Base-by-base conservation (phyloP, 1,140 invertebrate genomes). In the Pachypsylla venusta region DNA sequence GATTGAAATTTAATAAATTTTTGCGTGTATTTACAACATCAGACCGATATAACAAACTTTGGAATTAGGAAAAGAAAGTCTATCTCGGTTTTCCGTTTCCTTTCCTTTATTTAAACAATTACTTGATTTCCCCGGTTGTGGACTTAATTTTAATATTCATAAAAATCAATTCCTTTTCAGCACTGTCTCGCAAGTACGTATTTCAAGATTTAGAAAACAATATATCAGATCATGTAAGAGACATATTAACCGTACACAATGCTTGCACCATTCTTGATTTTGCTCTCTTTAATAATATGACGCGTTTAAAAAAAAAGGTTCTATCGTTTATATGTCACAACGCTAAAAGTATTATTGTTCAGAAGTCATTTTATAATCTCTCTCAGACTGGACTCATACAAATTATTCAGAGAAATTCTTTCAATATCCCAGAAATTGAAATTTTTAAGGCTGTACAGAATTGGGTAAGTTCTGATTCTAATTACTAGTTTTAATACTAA, bases 361-460 rank as follows among this genome's bases (percentile, higher is more conserved):
- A 90, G 66, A 85, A 93, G 63, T 80, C 83, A 12, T 95, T 98
- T 71, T 70, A 86, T 10, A 79, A 82, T 66, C 74, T 98, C 2
- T 94, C 93, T 25, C 79, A 85, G 67, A 77, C 78, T 67, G 85
- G 87, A 1, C 68, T 93, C 19, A 81, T 82, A 64, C 85, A 90
- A 68, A 75, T 98, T n/a, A 77, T 98, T 30, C 79, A 83, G 54
- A 76, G 93, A 55, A 89, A 98, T 73, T 97, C 93, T 1, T 98
- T 98, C 74, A 98, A 89, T 76, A 92, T 90, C 0, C 81, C 85
- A 2, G 95, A 99, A 75, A 87, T 94, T 24, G 85, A 97, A 65
- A 96, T 99, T 62, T 99, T 98, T 73, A 76, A 81, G 65, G 87
- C 89, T 5, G 86, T 98, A 1, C 78, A 80, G 67, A 77, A 78